Base-by-base conservation (phyloP, 2,113 vertebrate genomes). In the Capreolus pygargus region DNA sequence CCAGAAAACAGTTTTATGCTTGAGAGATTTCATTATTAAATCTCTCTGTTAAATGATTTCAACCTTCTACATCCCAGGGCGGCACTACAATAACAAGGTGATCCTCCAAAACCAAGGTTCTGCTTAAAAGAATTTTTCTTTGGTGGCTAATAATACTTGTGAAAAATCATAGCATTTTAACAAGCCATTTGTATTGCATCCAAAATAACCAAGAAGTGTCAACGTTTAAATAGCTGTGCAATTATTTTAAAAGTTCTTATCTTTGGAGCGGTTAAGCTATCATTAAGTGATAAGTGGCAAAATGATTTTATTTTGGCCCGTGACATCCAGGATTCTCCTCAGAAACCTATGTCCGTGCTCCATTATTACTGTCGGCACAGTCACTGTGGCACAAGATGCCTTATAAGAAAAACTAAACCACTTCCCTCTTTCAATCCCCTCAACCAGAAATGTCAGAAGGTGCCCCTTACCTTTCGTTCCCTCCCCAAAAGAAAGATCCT, bases 381-480 rank as follows among this genome's bases (percentile, higher is more conserved):
- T 82, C 28, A 43, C 14, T 47, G 19, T 60, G 11, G 47, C 47
- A 11, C 57, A 79, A 89, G 8, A 61, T 1, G 6, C 78, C 14
- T 92, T 16, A 2, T 33, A n/a, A 74, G 27, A 25, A 84, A 94
- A 95, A 94, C 57, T 11, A 86, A 67, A 70, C 60, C 76, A 43
- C 7, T 5, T 88, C 27, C 25, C 14, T 89, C 45, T 78, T 86
- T 57, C 43, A 43, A 1, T 78, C 0, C 76, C 30, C 16, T 91
- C 17, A 23, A 50, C 55, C 2, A 92, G 54, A 97, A 97, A 96
- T 58, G 86, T 83, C 86, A 96, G 47, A 78, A 94, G 93, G 67
- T 64, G 43, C n/a, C 36, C 39, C n/a, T 97, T 87, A 81, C 17
- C 70, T 86, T 93, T 79, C 23, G 14, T 60, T 64, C 30, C 10